These are phyloP conservation scores for Luperina nickerlii DNA, from an alignment of 2,888 invertebrate genomes.

Conservation along the genomic window DNA sequence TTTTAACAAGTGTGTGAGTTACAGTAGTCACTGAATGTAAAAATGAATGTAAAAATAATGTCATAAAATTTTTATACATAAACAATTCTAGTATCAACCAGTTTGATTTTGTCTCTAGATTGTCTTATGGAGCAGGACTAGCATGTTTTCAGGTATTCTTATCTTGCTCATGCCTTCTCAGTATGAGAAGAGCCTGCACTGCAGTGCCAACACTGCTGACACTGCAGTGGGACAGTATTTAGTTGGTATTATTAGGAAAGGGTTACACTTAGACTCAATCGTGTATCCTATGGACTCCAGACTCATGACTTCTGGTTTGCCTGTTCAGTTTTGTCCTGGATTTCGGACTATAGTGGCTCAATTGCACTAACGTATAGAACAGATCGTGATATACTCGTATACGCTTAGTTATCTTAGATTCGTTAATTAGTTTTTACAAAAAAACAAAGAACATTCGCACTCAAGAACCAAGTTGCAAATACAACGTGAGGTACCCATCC, in stretches of 20 bases:
- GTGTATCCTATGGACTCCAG: background rate
- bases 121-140: too few species aligned
- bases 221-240: background rate
- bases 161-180: background rate
- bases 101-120: too few species aligned
- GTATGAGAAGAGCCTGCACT: background rate
- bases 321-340: background rate
- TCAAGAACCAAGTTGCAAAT: background rate
- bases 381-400: background rate
- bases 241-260: background rate
- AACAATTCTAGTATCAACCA: too few species aligned
- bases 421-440: background rate
- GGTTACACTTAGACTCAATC: background rate
- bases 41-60: too few species aligned
- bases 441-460: background rate
- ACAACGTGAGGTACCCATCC: background rate
- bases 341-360: background rate
- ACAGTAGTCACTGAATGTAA: too few species aligned
- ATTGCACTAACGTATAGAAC: background rate
- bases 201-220: background rate
- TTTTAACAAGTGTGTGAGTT: too few species aligned
- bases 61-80: too few species aligned
- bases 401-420: background rate
- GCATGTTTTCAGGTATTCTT: too few species aligned
- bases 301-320: background rate